phyloP scores from a whole-genome alignment of 2,888 invertebrate genomes.

The Ectemnius cavifrons region DNA sequence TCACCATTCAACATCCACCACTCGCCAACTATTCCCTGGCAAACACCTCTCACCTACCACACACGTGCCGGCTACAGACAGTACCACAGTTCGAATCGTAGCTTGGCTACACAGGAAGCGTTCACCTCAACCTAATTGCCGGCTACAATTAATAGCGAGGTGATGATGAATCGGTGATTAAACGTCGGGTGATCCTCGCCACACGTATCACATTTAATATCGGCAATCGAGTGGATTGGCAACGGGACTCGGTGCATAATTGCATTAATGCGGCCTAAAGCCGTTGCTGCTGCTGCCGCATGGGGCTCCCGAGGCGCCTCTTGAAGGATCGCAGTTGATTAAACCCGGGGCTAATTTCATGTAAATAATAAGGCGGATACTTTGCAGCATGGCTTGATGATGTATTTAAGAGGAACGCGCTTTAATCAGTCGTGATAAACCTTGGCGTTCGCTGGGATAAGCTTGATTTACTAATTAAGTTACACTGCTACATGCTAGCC shows the following conservation, averaged over 20 bases:
- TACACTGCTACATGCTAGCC: background rate
- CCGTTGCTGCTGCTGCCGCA: too few relatives aligned
- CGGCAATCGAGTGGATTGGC: background rate
- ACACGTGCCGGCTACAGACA: background rate
- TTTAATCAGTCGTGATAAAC: conserved; percentile 2
- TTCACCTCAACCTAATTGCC: background rate
- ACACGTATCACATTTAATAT: background rate
- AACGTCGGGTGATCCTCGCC: background rate
- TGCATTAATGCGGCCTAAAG: too few relatives aligned
- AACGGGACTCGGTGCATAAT: too few relatives aligned
- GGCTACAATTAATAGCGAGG: background rate
- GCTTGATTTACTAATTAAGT: conserved; percentile 6
- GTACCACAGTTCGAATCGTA: background rate
- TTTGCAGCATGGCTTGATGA: conserved; percentile 4
- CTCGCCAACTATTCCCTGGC: background rate
- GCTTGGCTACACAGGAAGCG: background rate
- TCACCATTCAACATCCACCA: conserved; percentile 1
- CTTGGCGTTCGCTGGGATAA: background rate
- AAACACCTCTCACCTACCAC: background rate
- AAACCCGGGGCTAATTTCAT: too few relatives aligned
- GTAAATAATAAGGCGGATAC: background rate
- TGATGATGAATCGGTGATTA: background rate
- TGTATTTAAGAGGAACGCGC: background rate
- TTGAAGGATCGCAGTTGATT: too few relatives aligned
- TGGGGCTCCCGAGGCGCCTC: too few relatives aligned